Evolutionary conservation across 1,140 invertebrate genomes (phyloP).

Genomic region (Listronotus oregonensis): DNA sequence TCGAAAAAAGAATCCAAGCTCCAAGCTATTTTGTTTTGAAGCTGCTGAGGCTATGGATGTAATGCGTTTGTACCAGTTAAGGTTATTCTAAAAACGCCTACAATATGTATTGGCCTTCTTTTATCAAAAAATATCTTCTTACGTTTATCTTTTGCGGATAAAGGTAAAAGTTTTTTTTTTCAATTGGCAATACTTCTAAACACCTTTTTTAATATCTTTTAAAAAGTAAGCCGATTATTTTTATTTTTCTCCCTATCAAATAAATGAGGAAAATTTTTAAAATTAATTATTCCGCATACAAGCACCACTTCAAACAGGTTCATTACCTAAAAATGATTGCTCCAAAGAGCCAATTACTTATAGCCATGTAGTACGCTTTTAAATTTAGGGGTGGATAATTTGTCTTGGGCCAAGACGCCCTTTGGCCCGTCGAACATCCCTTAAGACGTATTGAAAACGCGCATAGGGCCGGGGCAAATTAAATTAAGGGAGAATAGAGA

Average conservation of each 20-base stretch:
- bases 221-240: not conserved
- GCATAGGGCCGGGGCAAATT: conserved; percentile 22
- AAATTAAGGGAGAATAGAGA: conserved; percentile 36
- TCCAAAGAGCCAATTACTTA: conserved; percentile 34
- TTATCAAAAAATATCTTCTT: too few species aligned
- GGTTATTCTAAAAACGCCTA: too few species aligned
- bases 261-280: not conserved
- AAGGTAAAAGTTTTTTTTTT: too few species aligned
- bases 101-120: too few species aligned
- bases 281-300: conserved; percentile 15
- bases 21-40: too few species aligned
- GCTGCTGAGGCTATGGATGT: too few species aligned
- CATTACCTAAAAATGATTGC: conserved; percentile 23
- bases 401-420: conserved; percentile 31
- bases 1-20: too few species aligned
- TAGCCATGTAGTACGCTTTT: conserved; percentile 19
- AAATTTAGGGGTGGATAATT: conserved; percentile 31
- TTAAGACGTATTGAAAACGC: conserved; percentile 33
- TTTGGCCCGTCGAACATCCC: conserved; percentile 25
- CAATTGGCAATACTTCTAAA: not conserved
- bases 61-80: too few species aligned
- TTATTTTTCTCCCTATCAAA: not conserved
- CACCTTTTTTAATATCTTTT: not conserved
- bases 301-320: conserved; percentile 9
- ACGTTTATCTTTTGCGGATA: too few species aligned